phyloP scores from a whole-genome alignment of 2,113 vertebrate species.

The Zosterops borbonicus region DNA sequence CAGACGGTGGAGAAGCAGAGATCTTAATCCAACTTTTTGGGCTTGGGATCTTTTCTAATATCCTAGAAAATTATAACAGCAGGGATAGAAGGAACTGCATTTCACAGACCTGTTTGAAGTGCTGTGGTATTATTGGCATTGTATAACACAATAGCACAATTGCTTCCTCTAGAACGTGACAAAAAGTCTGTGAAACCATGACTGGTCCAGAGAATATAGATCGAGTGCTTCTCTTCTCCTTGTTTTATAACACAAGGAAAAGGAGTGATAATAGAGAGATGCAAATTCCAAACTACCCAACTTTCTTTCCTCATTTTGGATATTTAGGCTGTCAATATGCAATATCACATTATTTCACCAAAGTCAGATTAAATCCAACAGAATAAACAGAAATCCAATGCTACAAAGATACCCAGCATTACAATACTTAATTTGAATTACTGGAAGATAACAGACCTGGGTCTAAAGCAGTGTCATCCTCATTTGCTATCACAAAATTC shows the following conservation, averaged over 20 bases:
- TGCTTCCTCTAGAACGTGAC: not conserved
- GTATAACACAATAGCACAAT: conserved; percentile 27
- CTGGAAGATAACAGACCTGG: not conserved
- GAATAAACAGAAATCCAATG: not conserved
- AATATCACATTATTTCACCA: not conserved
- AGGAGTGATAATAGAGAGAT: not conserved
- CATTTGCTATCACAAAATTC: not conserved
- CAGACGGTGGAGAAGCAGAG: not conserved
- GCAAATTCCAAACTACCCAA: not conserved
- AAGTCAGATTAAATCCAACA: not conserved
- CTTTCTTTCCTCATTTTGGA: not conserved
- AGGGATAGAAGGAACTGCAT: not conserved
- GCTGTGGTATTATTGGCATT: not conserved
- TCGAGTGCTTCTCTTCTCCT: not conserved
- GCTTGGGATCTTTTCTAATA: not conserved
- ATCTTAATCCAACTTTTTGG: not conserved
- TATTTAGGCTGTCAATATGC: not conserved
- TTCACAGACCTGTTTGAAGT: conserved; percentile 6
- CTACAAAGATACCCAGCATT: not conserved
- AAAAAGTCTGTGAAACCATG: not conserved
- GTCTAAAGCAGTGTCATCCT: not conserved
- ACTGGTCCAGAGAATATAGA: not conserved
- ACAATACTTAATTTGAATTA: not conserved
- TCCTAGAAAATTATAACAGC: not conserved
- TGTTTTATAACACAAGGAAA: not conserved